A percentile compares a stretch with the other conserved stretches of the same genome.
Conservation (phyloP, 2,888 invertebrate genomes). For the Sceliomorpha sp. region DNA sequence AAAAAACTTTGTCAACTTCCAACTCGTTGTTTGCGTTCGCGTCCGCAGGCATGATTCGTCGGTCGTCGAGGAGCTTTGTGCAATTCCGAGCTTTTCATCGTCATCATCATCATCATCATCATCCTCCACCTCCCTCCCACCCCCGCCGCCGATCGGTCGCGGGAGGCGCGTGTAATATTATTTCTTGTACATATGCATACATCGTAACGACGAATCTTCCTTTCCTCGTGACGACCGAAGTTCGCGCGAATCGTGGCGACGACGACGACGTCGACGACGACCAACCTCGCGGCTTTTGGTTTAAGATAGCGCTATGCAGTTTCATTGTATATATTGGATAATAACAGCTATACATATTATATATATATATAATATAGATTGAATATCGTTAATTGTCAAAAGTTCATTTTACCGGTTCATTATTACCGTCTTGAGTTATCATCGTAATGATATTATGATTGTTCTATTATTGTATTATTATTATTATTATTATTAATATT, state of each 20-base stretch:
- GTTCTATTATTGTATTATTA: constrained; percentile 56
- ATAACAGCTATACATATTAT: constrained; percentile 64
- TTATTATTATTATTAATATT: constrained; percentile 53
- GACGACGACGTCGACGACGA: no score
- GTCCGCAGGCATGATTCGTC: constrained; percentile 29
- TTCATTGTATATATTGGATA: constrained; percentile 73
- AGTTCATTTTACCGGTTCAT: constrained; percentile 62
- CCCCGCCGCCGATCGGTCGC: constrained; percentile 37
- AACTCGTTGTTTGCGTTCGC: constrained; percentile 49
- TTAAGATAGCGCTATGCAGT: constrained; percentile 67
- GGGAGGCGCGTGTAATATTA: constrained; percentile 58
- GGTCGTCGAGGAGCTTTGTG: constrained; percentile 40
- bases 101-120: no score
- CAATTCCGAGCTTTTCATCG: constrained; percentile 50
- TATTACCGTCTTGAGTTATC: constrained; percentile 55
- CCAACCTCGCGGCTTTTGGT: constrained; percentile 69
- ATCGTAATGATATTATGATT: constrained; percentile 20
- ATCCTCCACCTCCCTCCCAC: no score
- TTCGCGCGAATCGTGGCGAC: constrained; percentile 46
- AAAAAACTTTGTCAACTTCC: constrained; percentile 38
- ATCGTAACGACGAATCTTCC: constrained; percentile 47
- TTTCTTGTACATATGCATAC: constrained; percentile 63
- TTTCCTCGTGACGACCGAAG: constrained; percentile 49
- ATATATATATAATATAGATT: constrained; percentile 62
- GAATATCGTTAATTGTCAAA: constrained; percentile 70